A percentile compares a stretch with the other conserved stretches of the same genome.
Conservation (phyloP, 2,888 invertebrate genomes). For the Melanophora roralis region DNA sequence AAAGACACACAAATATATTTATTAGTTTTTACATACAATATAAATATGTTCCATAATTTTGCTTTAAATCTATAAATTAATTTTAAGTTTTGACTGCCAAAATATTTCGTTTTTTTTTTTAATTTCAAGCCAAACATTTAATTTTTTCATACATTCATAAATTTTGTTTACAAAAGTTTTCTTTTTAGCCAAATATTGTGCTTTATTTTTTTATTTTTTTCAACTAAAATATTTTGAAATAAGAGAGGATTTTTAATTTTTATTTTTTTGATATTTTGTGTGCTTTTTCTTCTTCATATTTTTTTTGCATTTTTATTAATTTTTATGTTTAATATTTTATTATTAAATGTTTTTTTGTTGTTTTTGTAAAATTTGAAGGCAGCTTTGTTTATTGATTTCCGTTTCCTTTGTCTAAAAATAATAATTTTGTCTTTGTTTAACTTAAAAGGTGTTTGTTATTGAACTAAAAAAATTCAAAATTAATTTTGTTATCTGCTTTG, state of each 20-base stretch:
- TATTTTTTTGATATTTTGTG: conserved; percentile 69
- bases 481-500: conserved; percentile 59
- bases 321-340: conserved; percentile 63
- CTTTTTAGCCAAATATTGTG: conserved; percentile 39
- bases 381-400: conserved; percentile 76
- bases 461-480: conserved; percentile 21
- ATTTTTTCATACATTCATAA: conserved; percentile 61
- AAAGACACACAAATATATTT: conserved; percentile 78
- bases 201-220: neutral
- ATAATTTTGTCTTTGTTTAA: conserved; percentile 29
- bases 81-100: conserved; percentile 62
- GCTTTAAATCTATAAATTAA: conserved; percentile 31
- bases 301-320: conserved; percentile 48
- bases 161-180: conserved; percentile 57
- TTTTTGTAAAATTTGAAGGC: conserved; percentile 73
- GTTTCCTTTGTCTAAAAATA: conserved; percentile 68
- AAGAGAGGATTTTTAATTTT: too few relatives aligned
- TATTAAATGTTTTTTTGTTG: too few relatives aligned
- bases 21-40: conserved; percentile 65
- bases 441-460: conserved; percentile 13
- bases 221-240: too few relatives aligned
- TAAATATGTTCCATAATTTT: conserved; percentile 49
- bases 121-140: conserved; percentile 66
- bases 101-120: conserved; percentile 56
- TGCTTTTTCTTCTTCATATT: conserved; percentile 64